Evolutionary conservation across 2,113 vertebrate genomes (phyloP).

Genomic region (Nanger granti): DNA sequence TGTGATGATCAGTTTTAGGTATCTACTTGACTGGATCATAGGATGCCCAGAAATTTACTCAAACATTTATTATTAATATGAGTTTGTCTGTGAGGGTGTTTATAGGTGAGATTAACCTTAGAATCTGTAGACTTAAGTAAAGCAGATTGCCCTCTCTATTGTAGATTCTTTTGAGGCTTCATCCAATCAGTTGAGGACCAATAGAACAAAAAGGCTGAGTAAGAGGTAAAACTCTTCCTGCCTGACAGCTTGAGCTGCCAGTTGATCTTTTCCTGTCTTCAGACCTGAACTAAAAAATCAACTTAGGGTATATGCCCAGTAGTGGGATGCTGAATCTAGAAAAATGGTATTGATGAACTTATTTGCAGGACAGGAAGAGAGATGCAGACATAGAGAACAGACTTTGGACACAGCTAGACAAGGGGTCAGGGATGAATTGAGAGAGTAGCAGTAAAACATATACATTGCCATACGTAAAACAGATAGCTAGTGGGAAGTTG

Average conservation of each 20-base stretch:
- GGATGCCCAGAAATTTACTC: background rate
- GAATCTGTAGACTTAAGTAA: background rate
- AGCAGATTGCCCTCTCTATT: background rate
- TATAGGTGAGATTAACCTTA: background rate
- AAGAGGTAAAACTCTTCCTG: background rate
- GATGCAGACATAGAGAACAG: background rate
- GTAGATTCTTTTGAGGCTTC: background rate
- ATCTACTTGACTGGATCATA: background rate
- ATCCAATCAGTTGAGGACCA: background rate
- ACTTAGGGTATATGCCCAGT: background rate
- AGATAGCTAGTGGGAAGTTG: background rate
- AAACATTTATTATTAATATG: background rate
- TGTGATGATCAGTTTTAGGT: background rate
- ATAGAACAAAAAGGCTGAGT: background rate
- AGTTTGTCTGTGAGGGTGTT: background rate
- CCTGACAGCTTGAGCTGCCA: background rate
- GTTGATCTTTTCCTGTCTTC: background rate
- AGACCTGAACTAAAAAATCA: background rate
- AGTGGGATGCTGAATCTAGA: background rate
- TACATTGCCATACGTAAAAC: background rate
- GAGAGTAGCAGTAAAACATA: background rate
- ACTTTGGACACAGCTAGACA: background rate
- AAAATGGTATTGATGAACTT: background rate
- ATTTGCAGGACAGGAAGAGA: background rate
- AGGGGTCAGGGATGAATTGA: background rate